A percentile compares a stretch with the other conserved stretches of the same genome.
Conservation (phyloP, 2,797 vertebrate species). For the Pygocentrus nattereri region DNA sequence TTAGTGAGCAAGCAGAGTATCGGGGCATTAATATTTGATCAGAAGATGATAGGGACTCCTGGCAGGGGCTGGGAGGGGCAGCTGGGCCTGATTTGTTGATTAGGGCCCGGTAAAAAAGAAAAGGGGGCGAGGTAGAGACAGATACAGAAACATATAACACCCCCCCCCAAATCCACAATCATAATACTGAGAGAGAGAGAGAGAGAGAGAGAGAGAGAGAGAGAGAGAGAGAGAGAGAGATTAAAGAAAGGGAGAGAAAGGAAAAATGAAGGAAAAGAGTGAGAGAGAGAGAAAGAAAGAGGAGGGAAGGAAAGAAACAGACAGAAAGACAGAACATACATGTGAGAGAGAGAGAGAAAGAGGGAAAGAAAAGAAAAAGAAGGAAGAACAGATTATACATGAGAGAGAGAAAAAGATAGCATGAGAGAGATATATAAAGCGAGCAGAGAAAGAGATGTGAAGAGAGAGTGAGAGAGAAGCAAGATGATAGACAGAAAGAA, state of each 20-base stretch:
- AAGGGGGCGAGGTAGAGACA: conserved; percentile 77
- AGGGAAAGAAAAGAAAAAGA: conserved; percentile 41
- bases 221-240: conserved; percentile 68
- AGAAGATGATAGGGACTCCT: conserved; percentile 99
- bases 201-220: conserved; percentile 70
- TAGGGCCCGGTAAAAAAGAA: conserved; percentile 83
- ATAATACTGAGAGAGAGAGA: conserved; percentile 51
- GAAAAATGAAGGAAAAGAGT: neutral
- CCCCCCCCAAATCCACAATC: conserved; percentile 76
- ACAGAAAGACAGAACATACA: conserved; percentile 67
- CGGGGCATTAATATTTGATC: conserved; percentile 99
- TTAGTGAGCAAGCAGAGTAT: conserved; percentile 99
- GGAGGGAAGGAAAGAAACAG: conserved; percentile 57
- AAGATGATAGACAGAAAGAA: neutral
- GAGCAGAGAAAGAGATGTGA: neutral
- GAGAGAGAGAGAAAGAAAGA: no score
- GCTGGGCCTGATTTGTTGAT: conserved; percentile 96
- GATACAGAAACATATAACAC: conserved; percentile 65
- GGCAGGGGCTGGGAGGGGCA: conserved; percentile 98
- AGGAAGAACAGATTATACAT: no score
- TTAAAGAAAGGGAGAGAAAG: no score
- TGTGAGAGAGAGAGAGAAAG: conserved; percentile 63
- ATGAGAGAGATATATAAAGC: conserved; percentile 68
- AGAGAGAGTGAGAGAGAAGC: neutral
- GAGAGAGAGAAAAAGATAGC: conserved; percentile 67